phyloP scores from a whole-genome alignment of 1,140 invertebrate species.

The Bombus sylvicola region DNA sequence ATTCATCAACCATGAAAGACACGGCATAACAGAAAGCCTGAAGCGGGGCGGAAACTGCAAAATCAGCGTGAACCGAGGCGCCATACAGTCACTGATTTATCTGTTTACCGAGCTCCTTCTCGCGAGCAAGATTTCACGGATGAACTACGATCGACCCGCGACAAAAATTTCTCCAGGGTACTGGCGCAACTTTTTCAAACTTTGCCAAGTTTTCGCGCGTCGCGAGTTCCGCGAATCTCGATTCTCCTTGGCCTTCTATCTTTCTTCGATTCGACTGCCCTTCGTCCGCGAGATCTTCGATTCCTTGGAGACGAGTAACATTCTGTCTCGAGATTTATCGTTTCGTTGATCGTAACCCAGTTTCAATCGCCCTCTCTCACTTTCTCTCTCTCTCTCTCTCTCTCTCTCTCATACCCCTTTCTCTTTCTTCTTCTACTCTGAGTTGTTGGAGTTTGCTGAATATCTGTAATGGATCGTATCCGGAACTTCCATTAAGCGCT shows the following conservation, averaged over 20 bases:
- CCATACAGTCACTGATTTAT: slow-evolving; percentile 70
- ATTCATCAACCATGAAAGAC: neutral
- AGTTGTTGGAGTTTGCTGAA: slow-evolving; percentile 3
- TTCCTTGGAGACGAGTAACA: neutral
- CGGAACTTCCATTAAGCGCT: slow-evolving; percentile 49
- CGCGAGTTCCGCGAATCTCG: no score
- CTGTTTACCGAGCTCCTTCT: slow-evolving; percentile 67
- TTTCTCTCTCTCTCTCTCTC: neutral
- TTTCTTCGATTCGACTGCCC: neutral
- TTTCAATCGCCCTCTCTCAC: neutral
- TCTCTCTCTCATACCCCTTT: neutral
- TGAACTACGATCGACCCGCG: slow-evolving; percentile 15
- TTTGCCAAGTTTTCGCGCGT: slow-evolving; percentile 20
- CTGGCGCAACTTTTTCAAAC: slow-evolving; percentile 47
- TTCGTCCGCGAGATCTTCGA: slow-evolving; percentile 8
- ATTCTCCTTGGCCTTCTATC: neutral
- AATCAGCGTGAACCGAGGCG: slow-evolving; percentile 61
- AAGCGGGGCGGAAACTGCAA: slow-evolving; percentile 60
- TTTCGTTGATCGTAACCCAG: slow-evolving; percentile 48
- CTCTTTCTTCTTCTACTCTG: neutral
- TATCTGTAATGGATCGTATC: slow-evolving; percentile 51
- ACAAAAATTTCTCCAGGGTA: slow-evolving; percentile 9
- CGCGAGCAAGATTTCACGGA: slow-evolving; percentile 52
- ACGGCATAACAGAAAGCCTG: neutral
- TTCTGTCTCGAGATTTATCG: slow-evolving; percentile 51